Evolutionary conservation across 2,797 vertebrate species (phyloP).

Genomic region (Vultur gryphus): DNA sequence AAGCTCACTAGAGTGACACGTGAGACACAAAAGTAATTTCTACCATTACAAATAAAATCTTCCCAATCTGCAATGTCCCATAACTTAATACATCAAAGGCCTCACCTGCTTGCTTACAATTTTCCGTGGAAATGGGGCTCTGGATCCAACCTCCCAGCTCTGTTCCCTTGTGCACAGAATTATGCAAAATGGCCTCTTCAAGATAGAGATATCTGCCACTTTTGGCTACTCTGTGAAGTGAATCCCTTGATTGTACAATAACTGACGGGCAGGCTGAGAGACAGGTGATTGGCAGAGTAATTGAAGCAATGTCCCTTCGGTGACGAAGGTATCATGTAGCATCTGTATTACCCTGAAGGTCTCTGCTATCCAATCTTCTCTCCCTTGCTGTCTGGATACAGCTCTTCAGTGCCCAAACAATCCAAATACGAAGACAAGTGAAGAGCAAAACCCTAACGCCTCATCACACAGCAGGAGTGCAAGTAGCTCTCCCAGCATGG

Average conservation of each 20-base stretch:
- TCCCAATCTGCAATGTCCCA: constrained; percentile 21
- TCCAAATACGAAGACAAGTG: background rate
- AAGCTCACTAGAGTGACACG: constrained; percentile 1
- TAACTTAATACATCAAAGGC: constrained; percentile 18
- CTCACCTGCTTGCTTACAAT: constrained; percentile 10
- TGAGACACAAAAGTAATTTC: constrained; percentile 29
- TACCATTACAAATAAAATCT: constrained; percentile 28
- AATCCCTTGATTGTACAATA: background rate
- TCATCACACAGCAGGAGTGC: background rate
- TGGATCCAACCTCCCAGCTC: background rate
- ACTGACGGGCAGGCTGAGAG: constrained; percentile 7
- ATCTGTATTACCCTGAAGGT: background rate
- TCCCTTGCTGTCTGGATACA: background rate
- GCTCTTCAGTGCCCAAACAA: background rate
- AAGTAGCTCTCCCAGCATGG: background rate
- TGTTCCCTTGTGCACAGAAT: constrained; percentile 11
- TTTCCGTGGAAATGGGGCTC: constrained; percentile 51
- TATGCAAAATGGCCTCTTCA: background rate
- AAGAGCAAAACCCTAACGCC: background rate
- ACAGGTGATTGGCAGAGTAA: constrained; percentile 31
- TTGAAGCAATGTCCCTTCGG: background rate
- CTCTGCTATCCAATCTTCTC: background rate
- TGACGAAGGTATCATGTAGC: background rate
- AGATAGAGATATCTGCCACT: background rate
- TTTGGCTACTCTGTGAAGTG: background rate